These are phyloP conservation scores for Mormyrus iriodes DNA, from an alignment of 2,113 vertebrate genomes.

Conservation along the genomic window DNA sequence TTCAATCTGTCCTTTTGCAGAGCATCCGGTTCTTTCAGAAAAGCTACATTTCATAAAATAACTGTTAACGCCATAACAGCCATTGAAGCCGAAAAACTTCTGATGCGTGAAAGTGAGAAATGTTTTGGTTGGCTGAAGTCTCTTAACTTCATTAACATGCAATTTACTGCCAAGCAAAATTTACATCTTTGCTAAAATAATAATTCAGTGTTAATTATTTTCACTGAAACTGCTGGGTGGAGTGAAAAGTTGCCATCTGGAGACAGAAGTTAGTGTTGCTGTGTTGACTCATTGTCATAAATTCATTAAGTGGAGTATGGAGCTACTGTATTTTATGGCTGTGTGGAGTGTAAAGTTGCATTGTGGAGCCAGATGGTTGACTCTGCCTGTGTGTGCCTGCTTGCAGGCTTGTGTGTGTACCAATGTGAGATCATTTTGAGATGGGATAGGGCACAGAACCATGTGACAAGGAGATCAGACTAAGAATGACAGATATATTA, in stretches of 20 bases:
- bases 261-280: slow-evolving; percentile 6
- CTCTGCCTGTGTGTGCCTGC: neutral
- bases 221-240: slow-evolving; percentile 10
- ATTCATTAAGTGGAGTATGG: neutral
- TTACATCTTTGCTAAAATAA: neutral
- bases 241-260: slow-evolving; percentile 6
- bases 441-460: neutral
- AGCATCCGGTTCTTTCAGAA: neutral
- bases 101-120: neutral
- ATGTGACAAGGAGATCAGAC: neutral
- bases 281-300: neutral
- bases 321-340: neutral
- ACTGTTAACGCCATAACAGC: neutral
- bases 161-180: neutral
- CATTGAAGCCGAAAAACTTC: neutral
- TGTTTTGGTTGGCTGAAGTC: neutral
- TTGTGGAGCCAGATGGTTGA: neutral
- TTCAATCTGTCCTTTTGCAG: neutral
- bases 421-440: neutral
- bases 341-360: neutral
- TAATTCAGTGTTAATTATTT: slow-evolving; percentile 10
- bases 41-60: neutral
- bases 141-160: slow-evolving; percentile 3
- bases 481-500: neutral
- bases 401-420: neutral